These are phyloP conservation scores for Alsophila aescularia DNA, from an alignment of 2,888 invertebrate species.

Conservation along the genomic window DNA sequence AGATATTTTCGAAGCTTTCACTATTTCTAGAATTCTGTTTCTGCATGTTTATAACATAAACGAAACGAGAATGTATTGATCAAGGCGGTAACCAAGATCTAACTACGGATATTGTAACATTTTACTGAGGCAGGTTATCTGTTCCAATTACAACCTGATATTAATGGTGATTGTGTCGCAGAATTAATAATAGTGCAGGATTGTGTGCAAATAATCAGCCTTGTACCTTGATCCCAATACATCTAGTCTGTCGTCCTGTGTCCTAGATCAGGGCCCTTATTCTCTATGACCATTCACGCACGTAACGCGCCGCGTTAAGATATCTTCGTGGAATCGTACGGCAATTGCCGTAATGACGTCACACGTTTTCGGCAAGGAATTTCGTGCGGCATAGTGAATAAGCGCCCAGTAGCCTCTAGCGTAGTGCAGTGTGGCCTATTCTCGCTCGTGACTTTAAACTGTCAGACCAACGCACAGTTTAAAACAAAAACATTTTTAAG, in stretches of 20 bases:
- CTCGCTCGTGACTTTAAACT: slow-evolving; percentile 12
- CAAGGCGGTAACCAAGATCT: not conserved
- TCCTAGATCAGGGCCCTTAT: slow-evolving; percentile 41
- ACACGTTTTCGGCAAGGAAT: too few relatives aligned
- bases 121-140: slow-evolving; percentile 10
- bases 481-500: slow-evolving; percentile 11
- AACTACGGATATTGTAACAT: slow-evolving; percentile 3
- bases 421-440: not conserved
- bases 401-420: slow-evolving; percentile 22
- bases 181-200: too few relatives aligned
- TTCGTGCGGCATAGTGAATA: too few relatives aligned
- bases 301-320: too few relatives aligned
- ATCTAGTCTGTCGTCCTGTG: slow-evolving; percentile 31
- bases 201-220: slow-evolving; percentile 37
- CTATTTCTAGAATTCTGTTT: too few relatives aligned
- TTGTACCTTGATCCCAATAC: slow-evolving; percentile 49
- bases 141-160: slow-evolving; percentile 12
- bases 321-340: too few relatives aligned
- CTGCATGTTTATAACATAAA: not conserved
- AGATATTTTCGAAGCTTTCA: too few relatives aligned
- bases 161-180: slow-evolving; percentile 37
- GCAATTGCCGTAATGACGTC: too few relatives aligned
- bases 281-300: too few relatives aligned
- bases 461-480: slow-evolving; percentile 1
- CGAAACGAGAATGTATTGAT: not conserved